phyloP scores from a whole-genome alignment of 1,140 invertebrate genomes.

The Mylabris phalerata region DNA sequence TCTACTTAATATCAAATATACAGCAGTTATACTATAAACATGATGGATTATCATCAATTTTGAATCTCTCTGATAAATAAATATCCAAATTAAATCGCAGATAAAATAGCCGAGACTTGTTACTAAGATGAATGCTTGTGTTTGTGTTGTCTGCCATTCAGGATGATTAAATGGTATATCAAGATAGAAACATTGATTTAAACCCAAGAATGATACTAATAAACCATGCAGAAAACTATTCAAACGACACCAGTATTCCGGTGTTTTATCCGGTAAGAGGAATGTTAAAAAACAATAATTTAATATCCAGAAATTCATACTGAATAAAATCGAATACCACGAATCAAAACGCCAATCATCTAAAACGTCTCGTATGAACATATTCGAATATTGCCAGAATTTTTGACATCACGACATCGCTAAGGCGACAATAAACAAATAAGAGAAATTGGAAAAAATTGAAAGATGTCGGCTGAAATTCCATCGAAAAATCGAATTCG shows the following conservation, averaged over 20 bases:
- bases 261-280: conserved; percentile 22
- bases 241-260: conserved; percentile 44
- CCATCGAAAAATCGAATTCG: background rate
- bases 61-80: conserved; percentile 42
- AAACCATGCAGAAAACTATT: conserved; percentile 43
- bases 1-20: conserved; percentile 46
- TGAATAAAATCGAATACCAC: conserved; percentile 13
- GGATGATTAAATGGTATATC: conserved; percentile 29
- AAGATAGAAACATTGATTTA: conserved; percentile 41
- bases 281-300: conserved; percentile 11
- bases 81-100: conserved; percentile 51
- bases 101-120: conserved; percentile 51
- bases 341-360: background rate
- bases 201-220: conserved; percentile 40
- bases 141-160: conserved; percentile 26
- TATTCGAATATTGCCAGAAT: background rate
- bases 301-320: conserved; percentile 16
- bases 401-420: conserved; percentile 4
- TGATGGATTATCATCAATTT: conserved; percentile 51
- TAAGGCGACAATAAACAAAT: no score
- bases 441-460: background rate
- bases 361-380: background rate
- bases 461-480: background rate
- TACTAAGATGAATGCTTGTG: conserved; percentile 29
- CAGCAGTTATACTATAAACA: conserved; percentile 42